These are phyloP conservation scores for Drosophila triauraria DNA, from an alignment of 1,140 invertebrate species.

Conservation along the genomic window DNA sequence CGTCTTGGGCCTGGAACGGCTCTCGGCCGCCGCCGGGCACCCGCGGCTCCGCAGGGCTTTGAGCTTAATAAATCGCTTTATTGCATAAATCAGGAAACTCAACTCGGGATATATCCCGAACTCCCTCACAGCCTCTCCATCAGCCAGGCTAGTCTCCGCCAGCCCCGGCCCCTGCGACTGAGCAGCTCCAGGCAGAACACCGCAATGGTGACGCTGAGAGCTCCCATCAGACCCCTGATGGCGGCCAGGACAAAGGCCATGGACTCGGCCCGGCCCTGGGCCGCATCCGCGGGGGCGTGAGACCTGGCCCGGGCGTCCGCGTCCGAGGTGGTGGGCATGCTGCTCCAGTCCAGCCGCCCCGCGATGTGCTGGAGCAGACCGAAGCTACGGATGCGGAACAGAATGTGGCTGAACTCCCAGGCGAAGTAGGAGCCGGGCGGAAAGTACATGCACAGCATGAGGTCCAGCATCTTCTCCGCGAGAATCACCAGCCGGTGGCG, in stretches of 20 bases:
- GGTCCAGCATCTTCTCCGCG: conserved; percentile 52
- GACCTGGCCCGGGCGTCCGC: not conserved
- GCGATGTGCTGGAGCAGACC: conserved; percentile 42
- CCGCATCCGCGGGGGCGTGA: not conserved
- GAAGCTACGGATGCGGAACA: conserved; percentile 60
- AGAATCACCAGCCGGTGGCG: conserved; percentile 26
- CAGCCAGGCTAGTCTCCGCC: conserved; percentile 9
- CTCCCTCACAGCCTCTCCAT: conserved; percentile 14
- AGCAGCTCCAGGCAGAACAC: conserved; percentile 51
- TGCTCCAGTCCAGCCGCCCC: conserved; percentile 13
- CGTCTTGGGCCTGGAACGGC: conserved; percentile 59
- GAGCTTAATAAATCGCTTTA: conserved; percentile 33
- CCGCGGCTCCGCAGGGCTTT: conserved; percentile 22
- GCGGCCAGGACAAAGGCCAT: conserved; percentile 57
- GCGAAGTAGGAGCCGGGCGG: conserved; percentile 55
- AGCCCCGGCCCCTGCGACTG: not conserved
- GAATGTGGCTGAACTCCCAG: conserved; percentile 16
- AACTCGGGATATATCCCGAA: not conserved
- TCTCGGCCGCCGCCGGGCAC: not conserved
- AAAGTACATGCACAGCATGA: conserved; percentile 63
- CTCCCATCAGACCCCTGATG: conserved; percentile 37
- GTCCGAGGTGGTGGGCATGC: conserved; percentile 10
- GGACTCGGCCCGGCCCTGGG: conserved; percentile 33
- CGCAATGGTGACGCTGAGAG: conserved; percentile 3
- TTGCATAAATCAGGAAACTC: conserved; percentile 11